phyloP scores from a whole-genome alignment of 2,888 invertebrate species.

The Patella depressa region DNA sequence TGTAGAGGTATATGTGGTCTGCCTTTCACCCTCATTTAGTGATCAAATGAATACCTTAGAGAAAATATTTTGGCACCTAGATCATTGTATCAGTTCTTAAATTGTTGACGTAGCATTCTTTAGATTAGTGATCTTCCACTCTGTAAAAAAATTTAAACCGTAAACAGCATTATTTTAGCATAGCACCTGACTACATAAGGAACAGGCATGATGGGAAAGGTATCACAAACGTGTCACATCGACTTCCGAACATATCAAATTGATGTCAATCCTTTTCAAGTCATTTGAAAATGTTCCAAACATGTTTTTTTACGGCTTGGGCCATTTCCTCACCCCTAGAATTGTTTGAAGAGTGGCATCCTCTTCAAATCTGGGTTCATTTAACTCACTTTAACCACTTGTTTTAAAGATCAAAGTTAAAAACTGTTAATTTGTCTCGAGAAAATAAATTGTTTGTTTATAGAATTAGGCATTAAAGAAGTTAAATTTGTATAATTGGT shows the following conservation, averaged over 20 bases:
- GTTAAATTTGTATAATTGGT: conserved; percentile 4
- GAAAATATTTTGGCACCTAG: too few relatives aligned
- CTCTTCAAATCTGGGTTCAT: not conserved
- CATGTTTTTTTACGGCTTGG: not conserved
- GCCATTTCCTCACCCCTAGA: not conserved
- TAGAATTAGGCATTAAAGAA: not conserved
- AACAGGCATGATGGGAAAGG: not conserved
- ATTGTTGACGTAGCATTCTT: too few relatives aligned
- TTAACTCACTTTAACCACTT: not conserved
- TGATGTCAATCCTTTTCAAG: conserved; percentile 9
- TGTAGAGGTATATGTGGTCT: too few relatives aligned
- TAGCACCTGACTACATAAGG: not conserved
- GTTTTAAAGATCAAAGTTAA: not conserved
- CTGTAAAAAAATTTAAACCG: too few relatives aligned
- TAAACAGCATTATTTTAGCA: not conserved
- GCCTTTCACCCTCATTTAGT: too few relatives aligned
- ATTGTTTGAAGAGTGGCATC: not conserved
- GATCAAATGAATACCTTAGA: too few relatives aligned
- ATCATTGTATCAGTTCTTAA: too few relatives aligned
- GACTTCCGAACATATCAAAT: conserved; percentile 1
- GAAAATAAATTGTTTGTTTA: conserved; percentile 2
- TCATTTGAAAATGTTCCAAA: conserved; percentile 2
- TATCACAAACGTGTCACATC: not conserved
- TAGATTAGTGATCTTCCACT: too few relatives aligned
- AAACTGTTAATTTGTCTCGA: not conserved